Evolutionary conservation across 1,140 invertebrate species (phyloP).

Genomic region (Drosophila pandora): DNA sequence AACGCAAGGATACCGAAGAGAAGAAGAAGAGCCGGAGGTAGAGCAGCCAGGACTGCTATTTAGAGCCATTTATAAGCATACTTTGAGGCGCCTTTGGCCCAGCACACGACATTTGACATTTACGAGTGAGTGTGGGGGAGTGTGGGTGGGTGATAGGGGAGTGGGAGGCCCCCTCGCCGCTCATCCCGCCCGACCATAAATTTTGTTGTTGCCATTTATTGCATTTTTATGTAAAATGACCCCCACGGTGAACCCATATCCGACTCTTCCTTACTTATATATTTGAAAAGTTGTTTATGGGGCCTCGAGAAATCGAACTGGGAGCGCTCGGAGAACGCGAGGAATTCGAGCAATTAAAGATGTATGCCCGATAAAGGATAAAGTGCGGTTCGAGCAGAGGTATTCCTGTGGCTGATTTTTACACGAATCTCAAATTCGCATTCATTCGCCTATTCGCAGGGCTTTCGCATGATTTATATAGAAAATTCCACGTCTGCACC

Average conservation of each 20-base stretch:
- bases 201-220: slow-evolving; percentile 76
- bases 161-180: not conserved
- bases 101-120: slow-evolving; percentile 73
- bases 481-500: slow-evolving; percentile 65
- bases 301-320: slow-evolving; percentile 63
- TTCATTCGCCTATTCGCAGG: slow-evolving; percentile 64
- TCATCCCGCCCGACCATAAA: slow-evolving; percentile 52
- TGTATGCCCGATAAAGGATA: slow-evolving; percentile 11
- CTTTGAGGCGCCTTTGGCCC: slow-evolving; percentile 63
- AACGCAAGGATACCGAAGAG: slow-evolving; percentile 9
- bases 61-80: slow-evolving; percentile 81
- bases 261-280: slow-evolving; percentile 19
- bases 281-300: slow-evolving; percentile 71
- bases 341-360: slow-evolving; percentile 68
- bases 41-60: slow-evolving; percentile 69
- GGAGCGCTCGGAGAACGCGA: slow-evolving; percentile 35
- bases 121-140: slow-evolving; percentile 56
- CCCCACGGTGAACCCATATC: slow-evolving; percentile 54
- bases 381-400: not conserved
- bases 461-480: slow-evolving; percentile 71
- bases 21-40: slow-evolving; percentile 11
- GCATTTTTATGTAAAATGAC: slow-evolving; percentile 82
- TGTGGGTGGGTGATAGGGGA: not conserved
- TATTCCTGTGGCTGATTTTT: slow-evolving; percentile 34
- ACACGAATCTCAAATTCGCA: slow-evolving; percentile 40